Percentiles rank a stretch among this genome's conserved stretches.
These are phyloP conservation scores for Drosophila mulleri DNA, from an alignment of 2,888 invertebrate genomes.

Conservation along the genomic window DNA sequence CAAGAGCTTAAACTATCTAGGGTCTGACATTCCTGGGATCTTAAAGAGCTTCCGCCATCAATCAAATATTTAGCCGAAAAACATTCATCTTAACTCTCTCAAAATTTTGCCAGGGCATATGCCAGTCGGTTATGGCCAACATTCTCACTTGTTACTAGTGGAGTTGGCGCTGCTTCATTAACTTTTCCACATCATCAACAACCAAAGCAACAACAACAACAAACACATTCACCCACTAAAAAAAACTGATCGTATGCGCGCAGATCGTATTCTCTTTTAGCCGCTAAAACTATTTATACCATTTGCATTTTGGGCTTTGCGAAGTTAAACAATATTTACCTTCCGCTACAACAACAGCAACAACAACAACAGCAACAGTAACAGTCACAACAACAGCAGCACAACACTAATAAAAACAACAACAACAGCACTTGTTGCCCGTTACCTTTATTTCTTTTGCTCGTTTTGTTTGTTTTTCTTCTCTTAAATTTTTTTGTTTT, in stretches of 20 bases:
- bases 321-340: constrained; percentile 51
- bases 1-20: neutral
- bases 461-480: constrained; percentile 27
- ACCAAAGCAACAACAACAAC: constrained; percentile 20
- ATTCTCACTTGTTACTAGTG: constrained; percentile 24
- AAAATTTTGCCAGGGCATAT: neutral
- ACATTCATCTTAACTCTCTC: neutral
- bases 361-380: constrained; percentile 22
- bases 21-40: neutral
- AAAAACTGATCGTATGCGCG: constrained; percentile 28
- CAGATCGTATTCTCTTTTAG: constrained; percentile 34
- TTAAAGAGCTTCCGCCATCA: neutral
- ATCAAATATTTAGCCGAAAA: neutral
- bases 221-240: constrained; percentile 43
- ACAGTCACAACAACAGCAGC: constrained; percentile 1
- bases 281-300: constrained; percentile 22
- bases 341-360: constrained; percentile 46
- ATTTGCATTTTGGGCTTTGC: constrained; percentile 46
- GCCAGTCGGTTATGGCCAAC: neutral
- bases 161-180: constrained; percentile 41
- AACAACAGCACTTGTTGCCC: constrained; percentile 43
- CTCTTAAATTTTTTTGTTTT: constrained; percentile 21
- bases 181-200: constrained; percentile 55
- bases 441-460: constrained; percentile 35
- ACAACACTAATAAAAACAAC: constrained; percentile 11